Evolutionary conservation across 2,888 invertebrate genomes (phyloP), one percentile per base, ranked within the genome.

Genomic region (Rhagonycha lutea): DNA sequence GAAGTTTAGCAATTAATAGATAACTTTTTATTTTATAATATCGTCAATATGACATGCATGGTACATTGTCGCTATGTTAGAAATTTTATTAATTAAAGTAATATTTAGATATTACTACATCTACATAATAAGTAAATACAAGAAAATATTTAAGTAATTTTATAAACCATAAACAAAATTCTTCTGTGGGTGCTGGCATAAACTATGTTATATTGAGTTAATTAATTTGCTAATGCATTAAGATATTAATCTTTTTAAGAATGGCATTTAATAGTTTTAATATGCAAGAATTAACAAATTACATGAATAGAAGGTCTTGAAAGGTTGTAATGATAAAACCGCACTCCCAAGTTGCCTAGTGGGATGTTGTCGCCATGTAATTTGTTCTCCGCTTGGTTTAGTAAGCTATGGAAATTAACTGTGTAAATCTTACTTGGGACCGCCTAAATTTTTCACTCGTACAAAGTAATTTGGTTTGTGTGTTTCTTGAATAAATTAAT

Each of bases 401-500:
- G 80, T 83, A 80, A 83, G 83, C 81, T 83, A 83, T 84, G 83
- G 83, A 83, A 84, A 84, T 84, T 84, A 83, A 82, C 83, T 83
- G 82, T 83, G 83, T 83, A 84, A 84, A 84, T 84, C 83, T 83
- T 81, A 77, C 76, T 61, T 77, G 79, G 81, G 79, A 81, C 82
- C 80, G 79, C 82, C 80, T 79, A 81, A 79, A 84, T 84, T 84
- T 84, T 83, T 81, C 82, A 79, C 76, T 60, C 80, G 76, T 69
- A 72, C 72, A 79, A 77, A 79, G 79, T 77, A 79, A 80, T 80
- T 82, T 77, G 74, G 79, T 77, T 77, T 76, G 78, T 78, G 77
- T 75, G 78, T 77, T 75, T 77, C 69, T 70, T 63, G 77, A 72
- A 81, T 80, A 79, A 81, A 82, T 82, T 80, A 80, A 81, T 81